A percentile compares a stretch with the other conserved stretches of the same genome.
These are phyloP conservation scores for Fregata magnificens DNA, from an alignment of 2,113 vertebrate genomes.

Conservation along the genomic window DNA sequence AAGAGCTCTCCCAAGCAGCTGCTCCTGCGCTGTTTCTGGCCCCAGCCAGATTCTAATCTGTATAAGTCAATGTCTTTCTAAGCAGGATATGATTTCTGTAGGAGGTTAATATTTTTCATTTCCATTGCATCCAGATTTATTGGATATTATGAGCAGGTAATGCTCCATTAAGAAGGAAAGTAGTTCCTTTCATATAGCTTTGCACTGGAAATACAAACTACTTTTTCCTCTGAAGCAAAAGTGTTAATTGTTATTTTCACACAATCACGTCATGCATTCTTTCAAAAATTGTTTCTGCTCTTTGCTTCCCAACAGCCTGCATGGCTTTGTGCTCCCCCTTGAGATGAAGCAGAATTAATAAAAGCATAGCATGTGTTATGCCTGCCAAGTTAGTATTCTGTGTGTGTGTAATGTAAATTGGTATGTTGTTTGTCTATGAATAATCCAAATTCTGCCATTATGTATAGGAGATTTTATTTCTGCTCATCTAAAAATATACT, in stretches of 20 bases:
- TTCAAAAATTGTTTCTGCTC: constrained; percentile 26
- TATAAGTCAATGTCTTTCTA: not conserved
- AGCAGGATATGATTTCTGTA: constrained; percentile 11
- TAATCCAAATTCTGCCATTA: constrained; percentile 12
- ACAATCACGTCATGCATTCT: constrained; percentile 55
- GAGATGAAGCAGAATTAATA: constrained; percentile 41
- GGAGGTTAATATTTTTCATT: constrained; percentile 33
- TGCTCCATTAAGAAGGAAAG: constrained; percentile 45
- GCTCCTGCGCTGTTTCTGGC: not conserved
- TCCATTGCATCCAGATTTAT: constrained; percentile 40
- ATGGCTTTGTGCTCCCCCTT: constrained; percentile 47
- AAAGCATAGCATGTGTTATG: constrained; percentile 65
- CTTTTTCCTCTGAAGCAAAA: constrained; percentile 55
- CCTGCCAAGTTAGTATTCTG: constrained; percentile 29
- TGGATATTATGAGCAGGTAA: constrained; percentile 9
- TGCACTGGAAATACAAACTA: constrained; percentile 74
- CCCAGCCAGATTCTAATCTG: not conserved
- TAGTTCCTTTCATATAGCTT: constrained; percentile 63
- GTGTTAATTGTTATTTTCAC: constrained; percentile 47
- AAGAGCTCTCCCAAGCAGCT: not conserved
- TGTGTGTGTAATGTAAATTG: constrained; percentile 8
- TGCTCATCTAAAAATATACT: constrained; percentile 32
- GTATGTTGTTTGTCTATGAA: constrained; percentile 32
- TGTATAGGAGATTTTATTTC: not conserved
- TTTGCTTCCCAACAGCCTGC: constrained; percentile 49